A percentile compares a stretch with the other conserved stretches of the same genome.
Conservation (phyloP, 2,113 vertebrate species). For the Physeter macrocephalus region DNA sequence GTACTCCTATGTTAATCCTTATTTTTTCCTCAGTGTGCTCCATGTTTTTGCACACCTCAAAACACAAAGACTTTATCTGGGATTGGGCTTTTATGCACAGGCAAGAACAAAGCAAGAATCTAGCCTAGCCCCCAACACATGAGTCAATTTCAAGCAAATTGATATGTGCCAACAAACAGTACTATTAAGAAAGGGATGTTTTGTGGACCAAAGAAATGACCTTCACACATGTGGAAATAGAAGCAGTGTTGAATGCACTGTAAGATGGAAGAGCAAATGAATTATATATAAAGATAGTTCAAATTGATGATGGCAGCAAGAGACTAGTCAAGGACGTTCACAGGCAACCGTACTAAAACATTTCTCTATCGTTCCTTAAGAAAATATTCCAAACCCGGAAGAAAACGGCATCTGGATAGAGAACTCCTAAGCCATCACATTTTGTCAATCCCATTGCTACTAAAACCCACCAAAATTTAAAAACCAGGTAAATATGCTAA, state of each 20-base stretch:
- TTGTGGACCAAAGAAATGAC: neutral
- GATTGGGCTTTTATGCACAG: neutral
- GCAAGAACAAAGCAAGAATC: neutral
- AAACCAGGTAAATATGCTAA: neutral
- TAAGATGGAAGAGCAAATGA: conserved; percentile 24
- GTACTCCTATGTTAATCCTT: neutral
- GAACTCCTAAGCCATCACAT: neutral
- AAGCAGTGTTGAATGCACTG: neutral
- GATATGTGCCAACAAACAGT: neutral
- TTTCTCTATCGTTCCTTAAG: neutral
- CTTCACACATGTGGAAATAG: neutral
- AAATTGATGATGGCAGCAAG: conserved; percentile 18
- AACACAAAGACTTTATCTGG: neutral
- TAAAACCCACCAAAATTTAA: neutral
- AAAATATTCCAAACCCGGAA: neutral
- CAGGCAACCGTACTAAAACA: neutral
- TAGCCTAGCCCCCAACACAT: neutral
- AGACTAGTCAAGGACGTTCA: conserved; percentile 30
- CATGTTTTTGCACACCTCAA: neutral
- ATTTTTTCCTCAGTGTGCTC: neutral
- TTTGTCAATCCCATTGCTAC: neutral
- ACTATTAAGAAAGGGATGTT: neutral
- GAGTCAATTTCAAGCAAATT: conserved; percentile 22
- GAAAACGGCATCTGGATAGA: neutral
- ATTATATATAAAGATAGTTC: conserved; percentile 43